Conservation (phyloP, 2,888 invertebrate genomes). For the Diaphora mendica region DNA sequence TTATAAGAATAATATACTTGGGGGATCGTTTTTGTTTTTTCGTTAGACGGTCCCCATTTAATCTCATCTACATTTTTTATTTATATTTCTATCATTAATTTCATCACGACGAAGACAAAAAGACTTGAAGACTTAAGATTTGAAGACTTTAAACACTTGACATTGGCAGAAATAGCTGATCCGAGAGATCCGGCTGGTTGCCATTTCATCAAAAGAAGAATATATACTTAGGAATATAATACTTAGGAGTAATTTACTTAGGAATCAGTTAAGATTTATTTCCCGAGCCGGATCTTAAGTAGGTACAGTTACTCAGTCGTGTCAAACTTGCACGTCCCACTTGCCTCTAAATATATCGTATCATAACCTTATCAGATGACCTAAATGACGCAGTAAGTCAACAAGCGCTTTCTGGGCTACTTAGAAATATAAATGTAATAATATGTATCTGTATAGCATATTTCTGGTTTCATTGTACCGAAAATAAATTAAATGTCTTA, state of each 20-base stretch:
- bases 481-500: not conserved
- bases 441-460: not conserved
- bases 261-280: not conserved
- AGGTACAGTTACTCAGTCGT: conserved; percentile 1
- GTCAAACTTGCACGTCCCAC: conserved; percentile 13
- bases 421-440: not conserved
- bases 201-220: no score
- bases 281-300: not conserved
- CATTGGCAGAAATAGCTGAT: no score
- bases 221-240: not conserved
- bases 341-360: conserved; percentile 17
- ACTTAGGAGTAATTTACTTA: not conserved
- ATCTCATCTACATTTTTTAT: no score
- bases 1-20: not conserved
- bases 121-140: no score
- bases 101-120: no score
- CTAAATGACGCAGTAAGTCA: conserved; percentile 25
- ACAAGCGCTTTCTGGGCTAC: conserved; percentile 19
- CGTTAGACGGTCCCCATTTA: no score
- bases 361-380: conserved; percentile 22
- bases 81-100: no score
- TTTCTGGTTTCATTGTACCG: not conserved
- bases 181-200: no score
- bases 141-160: no score
- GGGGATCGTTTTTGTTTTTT: no score